Evolutionary conservation across 2,113 vertebrate genomes (phyloP), one percentile per base, ranked within the genome.

Genomic region (Sapayoa aenigma): DNA sequence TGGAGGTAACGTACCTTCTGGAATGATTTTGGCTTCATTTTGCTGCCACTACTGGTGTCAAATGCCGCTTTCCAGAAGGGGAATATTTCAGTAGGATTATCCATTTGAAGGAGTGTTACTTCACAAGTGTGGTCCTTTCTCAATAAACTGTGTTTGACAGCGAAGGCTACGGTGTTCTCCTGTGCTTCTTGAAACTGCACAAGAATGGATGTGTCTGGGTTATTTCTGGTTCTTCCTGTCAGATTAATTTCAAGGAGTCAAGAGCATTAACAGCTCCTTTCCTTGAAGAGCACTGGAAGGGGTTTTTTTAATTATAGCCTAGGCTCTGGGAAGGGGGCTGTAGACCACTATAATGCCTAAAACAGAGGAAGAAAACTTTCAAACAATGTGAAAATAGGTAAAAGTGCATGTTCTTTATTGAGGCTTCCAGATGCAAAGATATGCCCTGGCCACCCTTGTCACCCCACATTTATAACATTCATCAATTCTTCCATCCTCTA

Each of bases 81-180:
- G 50, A 66, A 53, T 88, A 22, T 88, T 95, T 95, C 31, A 80
- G 62, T 23, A 39, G 49, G 58, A 69, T 92, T 85, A 53, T 76
- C 46, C 17, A 25, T 63, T 90, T 87, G 84, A 90, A 84, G 56
- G 66, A 89, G 56, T 9, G 22, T 24, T 84, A n/a, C 62, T 82
- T 82, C 65, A 37, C 65, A 56, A 14, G 60, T 92, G 42, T 33
- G 53, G 52, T 56, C 60, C 69, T 79, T 52, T 46, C 93, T 75
- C 74, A 95, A 82, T 87, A 92, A 95, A 87, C 60, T 72, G 5
- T 31, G 47, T 89, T 68, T 95, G 91, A 68, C 90, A 80, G 82
- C 4, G 2, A 66, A 89, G 68, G 55, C 86, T 88, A 14, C 3
- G 30, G 65, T 6, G 18, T 11, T 85, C 76, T 88, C 67, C 79